phyloP scores from a whole-genome alignment of 1,140 invertebrate species.

The Danaus plexippus region DNA sequence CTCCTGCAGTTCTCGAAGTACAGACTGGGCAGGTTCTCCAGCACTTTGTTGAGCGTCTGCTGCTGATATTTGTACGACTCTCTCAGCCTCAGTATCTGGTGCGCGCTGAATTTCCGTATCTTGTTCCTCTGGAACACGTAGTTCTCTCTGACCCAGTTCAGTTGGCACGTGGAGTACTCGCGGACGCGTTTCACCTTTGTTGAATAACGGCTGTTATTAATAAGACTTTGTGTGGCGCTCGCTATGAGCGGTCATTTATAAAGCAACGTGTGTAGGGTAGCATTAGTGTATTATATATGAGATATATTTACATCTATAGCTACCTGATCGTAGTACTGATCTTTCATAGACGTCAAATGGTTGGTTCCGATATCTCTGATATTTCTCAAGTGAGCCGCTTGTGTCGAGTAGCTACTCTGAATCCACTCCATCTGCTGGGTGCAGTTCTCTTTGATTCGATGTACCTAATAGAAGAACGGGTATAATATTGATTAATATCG shows the following conservation, averaged over 20 bases:
- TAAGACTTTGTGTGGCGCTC: too few species aligned
- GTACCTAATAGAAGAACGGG: slow-evolving; percentile 73
- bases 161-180: slow-evolving; percentile 89
- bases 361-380: slow-evolving; percentile 92
- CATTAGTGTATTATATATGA: background rate
- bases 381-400: slow-evolving; percentile 89
- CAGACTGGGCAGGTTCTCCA: slow-evolving; percentile 93
- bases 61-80: slow-evolving; percentile 97
- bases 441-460: slow-evolving; percentile 93
- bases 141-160: slow-evolving; percentile 94
- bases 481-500: slow-evolving; percentile 15
- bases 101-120: slow-evolving; percentile 93
- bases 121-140: slow-evolving; percentile 95
- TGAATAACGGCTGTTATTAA: slow-evolving; percentile 16
- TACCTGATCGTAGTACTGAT: slow-evolving; percentile 94
- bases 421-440: slow-evolving; percentile 94
- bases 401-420: slow-evolving; percentile 89
- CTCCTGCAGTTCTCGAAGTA: slow-evolving; percentile 94
- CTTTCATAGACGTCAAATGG: slow-evolving; percentile 86
- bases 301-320: slow-evolving; percentile 11
- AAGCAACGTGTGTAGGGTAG: too few species aligned
- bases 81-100: slow-evolving; percentile 88
- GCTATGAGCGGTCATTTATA: too few species aligned
- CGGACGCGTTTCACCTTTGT: slow-evolving; percentile 85
- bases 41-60: slow-evolving; percentile 92